Conservation (phyloP, 2,797 vertebrate species). For the Picus viridis region DNA sequence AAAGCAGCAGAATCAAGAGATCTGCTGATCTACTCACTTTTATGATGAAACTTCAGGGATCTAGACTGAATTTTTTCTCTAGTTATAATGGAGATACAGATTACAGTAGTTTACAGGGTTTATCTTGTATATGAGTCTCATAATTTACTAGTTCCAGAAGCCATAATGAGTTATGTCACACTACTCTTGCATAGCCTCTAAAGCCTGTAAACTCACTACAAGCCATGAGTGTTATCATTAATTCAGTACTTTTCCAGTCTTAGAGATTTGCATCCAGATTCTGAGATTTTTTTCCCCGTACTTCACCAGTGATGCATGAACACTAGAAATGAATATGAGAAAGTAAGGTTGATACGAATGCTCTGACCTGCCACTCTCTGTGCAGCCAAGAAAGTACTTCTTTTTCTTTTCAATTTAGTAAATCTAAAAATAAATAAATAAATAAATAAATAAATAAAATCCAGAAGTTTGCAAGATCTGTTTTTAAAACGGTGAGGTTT, state of each 20-base stretch:
- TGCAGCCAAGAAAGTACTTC: background rate
- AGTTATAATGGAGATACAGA: slow-evolving; percentile 73
- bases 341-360: slow-evolving; percentile 44
- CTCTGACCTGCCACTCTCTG: background rate
- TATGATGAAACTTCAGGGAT: slow-evolving; percentile 58
- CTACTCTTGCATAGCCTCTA: slow-evolving; percentile 59
- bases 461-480: background rate
- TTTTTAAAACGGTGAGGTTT: background rate
- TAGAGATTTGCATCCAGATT: slow-evolving; percentile 49
- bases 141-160: slow-evolving; percentile 74
- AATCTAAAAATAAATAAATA: background rate
- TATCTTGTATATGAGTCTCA: slow-evolving; percentile 61
- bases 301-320: slow-evolving; percentile 60
- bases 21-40: slow-evolving; percentile 66
- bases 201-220: slow-evolving; percentile 71
- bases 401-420: background rate
- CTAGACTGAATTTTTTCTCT: slow-evolving; percentile 60
- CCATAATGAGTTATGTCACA: slow-evolving; percentile 71
- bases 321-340: slow-evolving; percentile 54
- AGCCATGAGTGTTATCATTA: slow-evolving; percentile 65
- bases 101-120: slow-evolving; percentile 70
- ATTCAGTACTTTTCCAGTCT: slow-evolving; percentile 66
- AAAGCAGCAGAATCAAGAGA: slow-evolving; percentile 56
- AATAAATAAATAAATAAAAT: background rate
- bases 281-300: slow-evolving; percentile 55